phyloP scores from a whole-genome alignment of 53 echinoderm and acorn worm genomes.

The Stichopus horrens region DNA sequence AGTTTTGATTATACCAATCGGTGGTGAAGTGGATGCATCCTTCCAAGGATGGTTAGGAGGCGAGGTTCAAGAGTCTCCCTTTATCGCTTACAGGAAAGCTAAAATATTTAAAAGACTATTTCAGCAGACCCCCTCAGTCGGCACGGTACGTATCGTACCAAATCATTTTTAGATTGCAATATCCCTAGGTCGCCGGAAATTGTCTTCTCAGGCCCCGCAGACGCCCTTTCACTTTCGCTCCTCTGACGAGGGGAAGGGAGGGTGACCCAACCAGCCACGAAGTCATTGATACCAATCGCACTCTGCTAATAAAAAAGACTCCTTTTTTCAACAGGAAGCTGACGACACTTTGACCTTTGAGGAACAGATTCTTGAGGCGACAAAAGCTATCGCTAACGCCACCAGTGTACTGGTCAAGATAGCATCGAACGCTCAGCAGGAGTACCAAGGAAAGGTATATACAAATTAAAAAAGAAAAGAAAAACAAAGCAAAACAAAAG shows the following conservation, averaged over 20 bases:
- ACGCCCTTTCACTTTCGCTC: not conserved
- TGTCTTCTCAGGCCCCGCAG: not conserved
- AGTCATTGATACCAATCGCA: not conserved
- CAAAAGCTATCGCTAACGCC: constrained; percentile 91
- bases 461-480: not conserved
- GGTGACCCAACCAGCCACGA: too few relatives aligned
- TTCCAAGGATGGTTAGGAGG: too few relatives aligned
- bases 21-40: too few relatives aligned
- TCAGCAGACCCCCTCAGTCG: too few relatives aligned
- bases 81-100: too few relatives aligned
- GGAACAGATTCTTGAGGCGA: constrained; percentile 96
- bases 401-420: constrained; percentile 94
- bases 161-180: too few relatives aligned
- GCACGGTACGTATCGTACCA: too few relatives aligned
- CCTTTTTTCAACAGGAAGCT: constrained; percentile 66
- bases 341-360: constrained; percentile 95
- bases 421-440: constrained; percentile 89
- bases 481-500: too few relatives aligned
- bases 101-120: too few relatives aligned
- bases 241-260: not conserved
- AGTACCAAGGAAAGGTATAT: constrained; percentile 89
- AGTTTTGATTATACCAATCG: too few relatives aligned
- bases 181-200: too few relatives aligned
- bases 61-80: too few relatives aligned
- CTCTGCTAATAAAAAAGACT: not conserved